Conservation (phyloP, 2,113 vertebrate species). For the Gobio gobio region DNA sequence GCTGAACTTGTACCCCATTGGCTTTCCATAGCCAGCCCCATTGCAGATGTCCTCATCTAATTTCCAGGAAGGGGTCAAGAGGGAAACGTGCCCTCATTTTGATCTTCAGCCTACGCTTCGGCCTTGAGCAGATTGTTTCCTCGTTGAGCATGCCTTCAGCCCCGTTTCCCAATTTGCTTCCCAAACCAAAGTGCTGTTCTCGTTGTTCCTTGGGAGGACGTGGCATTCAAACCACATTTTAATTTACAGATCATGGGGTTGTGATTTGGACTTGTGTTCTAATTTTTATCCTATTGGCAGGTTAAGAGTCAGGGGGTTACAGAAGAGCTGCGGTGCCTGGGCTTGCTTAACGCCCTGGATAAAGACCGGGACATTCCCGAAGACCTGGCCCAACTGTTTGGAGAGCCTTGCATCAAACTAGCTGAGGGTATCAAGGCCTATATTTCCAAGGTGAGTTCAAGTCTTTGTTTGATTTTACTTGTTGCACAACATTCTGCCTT, state of each 20-base stretch:
- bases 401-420: constrained; percentile 84
- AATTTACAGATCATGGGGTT: not conserved
- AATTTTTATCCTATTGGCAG: constrained; percentile 53
- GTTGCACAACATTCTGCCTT: constrained; percentile 5
- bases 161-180: constrained; percentile 3
- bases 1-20: constrained; percentile 20
- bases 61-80: constrained; percentile 44
- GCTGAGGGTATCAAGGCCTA: constrained; percentile 84
- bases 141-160: not conserved
- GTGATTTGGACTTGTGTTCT: not conserved
- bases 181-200: not conserved
- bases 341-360: constrained; percentile 78
- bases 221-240: not conserved
- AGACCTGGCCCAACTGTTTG: constrained; percentile 79
- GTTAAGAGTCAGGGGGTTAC: constrained; percentile 79
- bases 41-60: constrained; percentile 28
- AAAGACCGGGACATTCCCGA: constrained; percentile 78
- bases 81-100: constrained; percentile 26
- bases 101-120: constrained; percentile 6
- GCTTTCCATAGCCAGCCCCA: constrained; percentile 15
- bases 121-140: constrained; percentile 14
- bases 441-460: constrained; percentile 79
- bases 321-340: constrained; percentile 84
- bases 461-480: not conserved
- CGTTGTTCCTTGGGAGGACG: not conserved